These are phyloP conservation scores for Encarsia formosa DNA, from an alignment of 2,888 invertebrate species.

Conservation along the genomic window DNA sequence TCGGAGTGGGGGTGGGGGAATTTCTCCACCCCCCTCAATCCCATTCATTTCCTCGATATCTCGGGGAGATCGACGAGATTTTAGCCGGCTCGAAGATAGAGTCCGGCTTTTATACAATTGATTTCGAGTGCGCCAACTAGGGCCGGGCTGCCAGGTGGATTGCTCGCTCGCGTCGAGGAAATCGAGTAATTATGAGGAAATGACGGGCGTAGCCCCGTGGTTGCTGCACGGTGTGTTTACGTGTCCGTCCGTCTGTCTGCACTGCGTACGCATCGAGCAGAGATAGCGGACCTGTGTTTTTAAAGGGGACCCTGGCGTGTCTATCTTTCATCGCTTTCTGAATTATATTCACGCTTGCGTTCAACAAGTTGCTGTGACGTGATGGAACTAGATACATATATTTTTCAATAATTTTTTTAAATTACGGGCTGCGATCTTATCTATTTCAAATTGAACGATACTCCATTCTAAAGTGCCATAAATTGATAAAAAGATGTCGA, in stretches of 20 bases:
- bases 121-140: constrained; percentile 35
- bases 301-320: background rate
- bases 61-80: constrained; percentile 31
- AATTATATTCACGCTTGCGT: background rate
- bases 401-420: too few relatives aligned
- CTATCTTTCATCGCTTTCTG: background rate
- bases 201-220: constrained; percentile 48
- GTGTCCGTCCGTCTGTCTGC: background rate
- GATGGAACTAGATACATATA: too few relatives aligned
- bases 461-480: too few relatives aligned
- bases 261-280: too few relatives aligned
- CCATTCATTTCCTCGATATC: constrained; percentile 50
- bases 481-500: too few relatives aligned
- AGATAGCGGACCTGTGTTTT: background rate
- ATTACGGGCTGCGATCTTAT: too few relatives aligned
- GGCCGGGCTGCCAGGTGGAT: background rate
- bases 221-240: constrained; percentile 19
- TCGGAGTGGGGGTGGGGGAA: constrained; percentile 27
- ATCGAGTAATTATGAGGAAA: constrained; percentile 50
- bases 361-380: background rate
- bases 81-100: background rate
- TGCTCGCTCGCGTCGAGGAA: constrained; percentile 34
- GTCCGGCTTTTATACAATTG: constrained; percentile 42
- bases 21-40: constrained; percentile 44
- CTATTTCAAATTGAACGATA: too few relatives aligned